Conservation (phyloP, 2,113 vertebrate genomes). For the Formicarius rufipectus region DNA sequence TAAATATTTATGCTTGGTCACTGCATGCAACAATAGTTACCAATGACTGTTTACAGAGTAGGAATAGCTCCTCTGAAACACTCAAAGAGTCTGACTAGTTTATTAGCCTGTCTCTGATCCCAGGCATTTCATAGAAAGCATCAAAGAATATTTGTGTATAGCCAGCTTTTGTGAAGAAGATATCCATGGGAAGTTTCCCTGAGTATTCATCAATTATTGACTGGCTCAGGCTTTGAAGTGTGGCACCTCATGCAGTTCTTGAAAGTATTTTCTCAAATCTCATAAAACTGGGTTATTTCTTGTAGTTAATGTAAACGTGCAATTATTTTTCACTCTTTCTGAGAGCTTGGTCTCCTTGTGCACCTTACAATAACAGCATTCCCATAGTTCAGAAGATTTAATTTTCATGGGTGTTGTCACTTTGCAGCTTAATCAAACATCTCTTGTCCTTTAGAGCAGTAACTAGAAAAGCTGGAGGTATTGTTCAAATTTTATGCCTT, state of each 20-base stretch:
- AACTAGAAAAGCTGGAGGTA: not conserved
- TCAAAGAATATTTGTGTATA: not conserved
- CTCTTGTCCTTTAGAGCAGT: not conserved
- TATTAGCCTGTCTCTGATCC: not conserved
- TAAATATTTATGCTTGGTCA: not conserved
- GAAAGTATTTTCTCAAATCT: not conserved
- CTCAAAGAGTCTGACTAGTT: rapidly evolving
- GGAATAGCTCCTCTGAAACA: not conserved
- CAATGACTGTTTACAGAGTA: not conserved
- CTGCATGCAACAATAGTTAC: not conserved
- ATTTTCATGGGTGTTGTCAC: not conserved
- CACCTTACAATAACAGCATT: not conserved
- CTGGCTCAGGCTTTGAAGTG: not conserved
- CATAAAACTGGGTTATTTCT: not conserved
- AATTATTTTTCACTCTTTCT: not conserved
- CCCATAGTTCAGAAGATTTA: not conserved
- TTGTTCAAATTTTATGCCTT: not conserved
- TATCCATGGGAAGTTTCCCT: not conserved
- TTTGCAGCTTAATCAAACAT: not conserved
- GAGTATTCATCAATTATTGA: not conserved
- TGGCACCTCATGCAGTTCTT: not conserved
- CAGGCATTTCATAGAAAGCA: not conserved
- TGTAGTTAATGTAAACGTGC: not conserved
- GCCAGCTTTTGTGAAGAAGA: not conserved
- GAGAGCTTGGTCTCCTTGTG: not conserved